A percentile compares a stretch with the other conserved stretches of the same genome.
These are phyloP conservation scores for Diadumene lineata DNA, from an alignment of 92 coral and sea anemone genomes.

Conservation along the genomic window DNA sequence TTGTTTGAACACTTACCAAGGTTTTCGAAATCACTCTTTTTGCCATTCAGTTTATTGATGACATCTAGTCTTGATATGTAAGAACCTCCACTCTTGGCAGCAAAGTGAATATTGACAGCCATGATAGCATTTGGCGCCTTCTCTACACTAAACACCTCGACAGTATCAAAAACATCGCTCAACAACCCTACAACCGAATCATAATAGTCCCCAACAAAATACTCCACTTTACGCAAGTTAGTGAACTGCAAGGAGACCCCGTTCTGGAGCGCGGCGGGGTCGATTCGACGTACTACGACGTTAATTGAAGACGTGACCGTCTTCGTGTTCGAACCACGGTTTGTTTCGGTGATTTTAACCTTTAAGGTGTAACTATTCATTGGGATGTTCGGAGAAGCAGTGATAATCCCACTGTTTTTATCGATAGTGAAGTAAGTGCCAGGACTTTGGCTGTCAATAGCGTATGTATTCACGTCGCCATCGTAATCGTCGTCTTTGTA, in stretches of 20 bases:
- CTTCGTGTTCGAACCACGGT: constrained; percentile 34
- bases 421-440: constrained; percentile 58
- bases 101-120: constrained; percentile 69
- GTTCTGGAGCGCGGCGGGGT: constrained; percentile 53
- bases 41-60: constrained; percentile 23
- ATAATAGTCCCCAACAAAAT: constrained; percentile 66
- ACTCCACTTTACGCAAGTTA: constrained; percentile 47
- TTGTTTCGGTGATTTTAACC: constrained; percentile 57
- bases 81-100: constrained; percentile 32
- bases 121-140: constrained; percentile 41
- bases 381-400: constrained; percentile 51
- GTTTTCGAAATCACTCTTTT: constrained; percentile 29
- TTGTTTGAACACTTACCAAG: constrained; percentile 45
- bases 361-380: constrained; percentile 53
- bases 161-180: constrained; percentile 41
- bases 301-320: constrained; percentile 61
- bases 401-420: constrained; percentile 63
- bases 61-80: constrained; percentile 47
- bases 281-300: constrained; percentile 58
- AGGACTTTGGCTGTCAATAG: constrained; percentile 39
- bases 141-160: constrained; percentile 81
- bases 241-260: constrained; percentile 76
- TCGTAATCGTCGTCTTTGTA: constrained; percentile 76
- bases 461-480: constrained; percentile 73
- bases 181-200: constrained; percentile 23